Evolutionary conservation across 2,113 vertebrate species (phyloP).

Genomic region (Micronisus gabar): DNA sequence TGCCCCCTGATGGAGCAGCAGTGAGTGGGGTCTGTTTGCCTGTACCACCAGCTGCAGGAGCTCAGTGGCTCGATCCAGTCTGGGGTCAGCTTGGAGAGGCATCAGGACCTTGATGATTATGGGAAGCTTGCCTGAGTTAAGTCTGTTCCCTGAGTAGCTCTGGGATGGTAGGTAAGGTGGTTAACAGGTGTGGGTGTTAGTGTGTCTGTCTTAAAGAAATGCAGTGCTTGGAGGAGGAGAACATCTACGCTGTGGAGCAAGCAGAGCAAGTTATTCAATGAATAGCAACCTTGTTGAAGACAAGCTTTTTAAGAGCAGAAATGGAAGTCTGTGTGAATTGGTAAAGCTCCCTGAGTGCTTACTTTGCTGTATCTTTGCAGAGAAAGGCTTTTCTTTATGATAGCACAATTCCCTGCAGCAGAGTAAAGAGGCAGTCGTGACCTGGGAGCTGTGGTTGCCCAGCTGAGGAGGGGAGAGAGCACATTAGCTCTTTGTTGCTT

Average conservation of each 20-base stretch:
- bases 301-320: not conserved
- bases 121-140: not conserved
- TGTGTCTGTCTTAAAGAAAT: not conserved
- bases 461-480: not conserved
- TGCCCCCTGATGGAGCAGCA: fast-evolving
- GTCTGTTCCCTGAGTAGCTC: not conserved
- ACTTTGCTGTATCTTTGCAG: not conserved
- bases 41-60: not conserved
- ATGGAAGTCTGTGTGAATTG: not conserved
- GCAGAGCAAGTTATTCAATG: not conserved
- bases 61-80: not conserved
- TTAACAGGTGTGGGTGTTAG: not conserved
- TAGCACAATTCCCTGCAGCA: not conserved
- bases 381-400: not conserved
- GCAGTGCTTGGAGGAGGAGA: not conserved
- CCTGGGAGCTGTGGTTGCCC: not conserved
- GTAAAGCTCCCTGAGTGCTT: not conserved
- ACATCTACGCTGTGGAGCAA: not conserved
- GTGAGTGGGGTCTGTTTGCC: not conserved
- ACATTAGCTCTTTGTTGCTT: not conserved
- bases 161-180: not conserved
- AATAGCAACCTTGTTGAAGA: not conserved
- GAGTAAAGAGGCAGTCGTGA: not conserved
- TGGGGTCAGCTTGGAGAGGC: not conserved
- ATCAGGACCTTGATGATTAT: fast-evolving